phyloP scores from a whole-genome alignment of 2,888 invertebrate genomes.

The Scelioninae gen. 2 region DNA sequence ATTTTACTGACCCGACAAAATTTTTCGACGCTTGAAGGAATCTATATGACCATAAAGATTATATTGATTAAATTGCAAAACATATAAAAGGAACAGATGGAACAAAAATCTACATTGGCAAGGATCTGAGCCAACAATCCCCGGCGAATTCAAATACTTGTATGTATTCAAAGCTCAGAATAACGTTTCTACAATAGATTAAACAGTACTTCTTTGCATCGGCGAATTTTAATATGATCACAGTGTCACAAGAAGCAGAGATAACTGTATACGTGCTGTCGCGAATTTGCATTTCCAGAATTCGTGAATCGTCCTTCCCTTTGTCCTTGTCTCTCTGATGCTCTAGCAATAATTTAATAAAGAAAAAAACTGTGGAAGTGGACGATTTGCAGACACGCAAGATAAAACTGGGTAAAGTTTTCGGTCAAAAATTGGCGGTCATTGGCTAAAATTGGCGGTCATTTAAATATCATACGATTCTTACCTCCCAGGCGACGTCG shows the following conservation, averaged over 20 bases:
- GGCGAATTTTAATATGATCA: slow-evolving; percentile 32
- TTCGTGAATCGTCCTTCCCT: too few species aligned
- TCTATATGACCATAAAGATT: slow-evolving; percentile 3
- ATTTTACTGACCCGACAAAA: too few species aligned
- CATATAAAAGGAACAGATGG: background rate
- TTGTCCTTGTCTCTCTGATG: too few species aligned
- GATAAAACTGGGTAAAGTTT: slow-evolving; percentile 23
- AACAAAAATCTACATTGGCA: slow-evolving; percentile 17
- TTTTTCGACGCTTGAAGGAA: background rate
- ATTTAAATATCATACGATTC: slow-evolving; percentile 38
- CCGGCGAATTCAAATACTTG: background rate
- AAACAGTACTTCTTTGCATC: slow-evolving; percentile 24
- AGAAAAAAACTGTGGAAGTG: too few species aligned
- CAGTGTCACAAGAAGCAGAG: slow-evolving; percentile 16
- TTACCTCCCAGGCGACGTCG: slow-evolving; percentile 17
- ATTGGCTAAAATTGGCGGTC: slow-evolving; percentile 49
- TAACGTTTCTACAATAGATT: slow-evolving; percentile 17
- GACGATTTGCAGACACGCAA: too few species aligned
- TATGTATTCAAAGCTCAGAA: slow-evolving; percentile 15
- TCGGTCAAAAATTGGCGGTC: slow-evolving; percentile 42
- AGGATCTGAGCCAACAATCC: slow-evolving; percentile 6
- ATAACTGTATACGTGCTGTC: slow-evolving; percentile 2
- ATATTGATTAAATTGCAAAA: background rate
- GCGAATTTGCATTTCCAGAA: background rate
- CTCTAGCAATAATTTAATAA: too few species aligned